Conservation (phyloP, 1,140 invertebrate genomes). For the Zaprionus camerounensis region DNA sequence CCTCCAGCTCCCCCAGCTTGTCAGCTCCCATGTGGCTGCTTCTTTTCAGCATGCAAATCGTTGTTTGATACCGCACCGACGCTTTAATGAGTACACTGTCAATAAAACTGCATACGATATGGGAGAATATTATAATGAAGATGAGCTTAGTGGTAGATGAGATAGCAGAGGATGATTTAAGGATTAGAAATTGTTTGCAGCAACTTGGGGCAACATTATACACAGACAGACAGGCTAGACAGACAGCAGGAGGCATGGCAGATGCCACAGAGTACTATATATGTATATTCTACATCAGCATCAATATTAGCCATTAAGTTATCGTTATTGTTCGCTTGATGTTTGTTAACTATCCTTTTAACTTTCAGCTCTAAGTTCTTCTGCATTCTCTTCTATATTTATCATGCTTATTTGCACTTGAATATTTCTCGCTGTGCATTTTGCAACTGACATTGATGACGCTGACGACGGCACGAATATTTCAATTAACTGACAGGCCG, state of each 20-base stretch:
- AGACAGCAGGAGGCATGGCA: too few relatives aligned
- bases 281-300: too few relatives aligned
- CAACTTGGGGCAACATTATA: too few relatives aligned
- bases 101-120: not conserved
- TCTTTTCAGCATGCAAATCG: constrained; percentile 25
- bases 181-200: too few relatives aligned
- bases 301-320: too few relatives aligned
- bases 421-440: not conserved
- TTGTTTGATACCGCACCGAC: constrained; percentile 51
- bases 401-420: not conserved
- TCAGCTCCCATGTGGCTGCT: not conserved
- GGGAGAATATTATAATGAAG: not conserved
- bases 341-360: too few relatives aligned
- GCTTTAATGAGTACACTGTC: constrained; percentile 60
- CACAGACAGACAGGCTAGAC: too few relatives aligned
- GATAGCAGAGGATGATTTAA: not conserved
- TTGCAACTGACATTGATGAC: constrained; percentile 44
- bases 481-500: constrained; percentile 77
- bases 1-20: not conserved
- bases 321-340: too few relatives aligned
- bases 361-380: too few relatives aligned
- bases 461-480: constrained; percentile 71
- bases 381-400: not conserved
- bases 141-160: not conserved
- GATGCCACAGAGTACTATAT: too few relatives aligned